These are phyloP conservation scores for silkworm (Bombyx mori) DNA, from an alignment of 1,140 invertebrate genomes.

Conservation along the genomic window ASM3026992v2 NC_085123.1:5859001-5859500, in stretches of 20 bases:
- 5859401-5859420: conserved; percentile 64
- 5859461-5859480: conserved; percentile 53
- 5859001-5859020: conserved; percentile 9
- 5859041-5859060: conserved; percentile 27
- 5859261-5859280: conserved; percentile 44
- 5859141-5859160: conserved; percentile 49
- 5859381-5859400: conserved; percentile 48
- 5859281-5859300: conserved; percentile 50
- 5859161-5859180: conserved; percentile 47
- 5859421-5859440: conserved; percentile 43
- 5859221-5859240: conserved; percentile 51
- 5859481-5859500: conserved; percentile 41
- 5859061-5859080: conserved; percentile 34
- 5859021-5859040: conserved; percentile 22
- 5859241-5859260: conserved; percentile 25
- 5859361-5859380: conserved; percentile 46
- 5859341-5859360: conserved; percentile 42
- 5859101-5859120: conserved; percentile 58
- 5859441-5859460: conserved; percentile 50
- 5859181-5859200: conserved; percentile 45
- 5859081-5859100: conserved; percentile 36
- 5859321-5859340: conserved; percentile 48
- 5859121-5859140: conserved; percentile 51
- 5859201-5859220: conserved; percentile 15
- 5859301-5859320: conserved; percentile 42